Base-by-base conservation (phyloP, 2,113 vertebrate species). In the Hemichromis elongatus region DNA sequence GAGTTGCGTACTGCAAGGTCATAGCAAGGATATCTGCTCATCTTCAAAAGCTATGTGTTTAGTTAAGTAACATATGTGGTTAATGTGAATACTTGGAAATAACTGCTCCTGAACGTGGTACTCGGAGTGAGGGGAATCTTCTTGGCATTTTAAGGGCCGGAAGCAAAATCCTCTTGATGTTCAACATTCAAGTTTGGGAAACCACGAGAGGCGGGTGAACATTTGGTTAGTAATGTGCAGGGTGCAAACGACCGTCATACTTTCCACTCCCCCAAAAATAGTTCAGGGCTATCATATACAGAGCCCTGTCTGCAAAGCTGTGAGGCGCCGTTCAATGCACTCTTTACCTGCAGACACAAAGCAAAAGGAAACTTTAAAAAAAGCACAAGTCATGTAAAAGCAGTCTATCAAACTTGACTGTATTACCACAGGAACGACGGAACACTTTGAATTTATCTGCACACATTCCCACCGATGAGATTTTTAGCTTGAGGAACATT, bases 291-390 rank as follows among this genome's bases (percentile, higher is more conserved):
- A 40, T 98, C 95, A 99, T 82, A 97, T 97, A 45, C 97, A 97
- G 90, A 98, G 94, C 45, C 98, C 97, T 0, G 96, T 96, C 80
- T 98, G 96, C 90, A 99, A 90, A 45, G 98, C 97, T 0, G 97
- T 98, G 80, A 99, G 97, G 86, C 98, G 96, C 26, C 98, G 97
- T 88, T 99, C 98, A 1, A 99, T 98, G 92, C 97, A 99, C 93
- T 98, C 95, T 82, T 99, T 99, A 95, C 97, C 98, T 99, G 92
- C 7, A 83, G 9, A 61, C 5, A 87, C 53, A 86, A 2, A 75
- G n/a, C 9, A 37, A 55, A 35, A 50, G 18, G 7, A 47, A n/a
- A 66, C 18, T 12, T 10, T 18, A 35, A 35, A 33, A 84, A 12
- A 11, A 77, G 40, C 52, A 7, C 5, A 35, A 12, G 18, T 73